Conservation (phyloP, 2,113 vertebrate species). For the Cephalopterus ornatus region DNA sequence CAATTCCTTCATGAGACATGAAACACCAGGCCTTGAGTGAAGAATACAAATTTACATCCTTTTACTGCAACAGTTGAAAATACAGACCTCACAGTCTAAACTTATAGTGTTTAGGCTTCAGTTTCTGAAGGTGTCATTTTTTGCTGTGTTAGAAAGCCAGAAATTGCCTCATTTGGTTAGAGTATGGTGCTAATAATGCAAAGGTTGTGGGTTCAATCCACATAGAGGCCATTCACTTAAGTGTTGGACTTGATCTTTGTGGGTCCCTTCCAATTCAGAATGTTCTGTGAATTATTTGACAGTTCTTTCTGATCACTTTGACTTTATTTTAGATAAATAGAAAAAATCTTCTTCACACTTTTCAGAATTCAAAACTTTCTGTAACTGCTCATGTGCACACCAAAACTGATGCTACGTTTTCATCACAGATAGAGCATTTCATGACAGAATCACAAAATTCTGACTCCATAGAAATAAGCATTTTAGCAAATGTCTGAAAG, state of each 20-base stretch:
- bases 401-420: neutral
- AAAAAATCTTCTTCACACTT: neutral
- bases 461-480: neutral
- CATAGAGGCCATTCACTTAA: neutral
- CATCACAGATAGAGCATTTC: neutral
- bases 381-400: neutral
- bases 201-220: neutral
- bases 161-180: neutral
- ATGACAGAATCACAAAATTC: neutral
- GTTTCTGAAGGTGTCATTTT: neutral
- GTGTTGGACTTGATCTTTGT: neutral
- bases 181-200: neutral
- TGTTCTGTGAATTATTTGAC: neutral
- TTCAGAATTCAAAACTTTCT: neutral
- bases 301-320: neutral
- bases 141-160: neutral
- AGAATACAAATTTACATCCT: neutral
- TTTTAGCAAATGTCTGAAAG: neutral
- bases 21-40: neutral
- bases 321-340: neutral
- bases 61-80: neutral
- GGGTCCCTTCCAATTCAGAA: neutral
- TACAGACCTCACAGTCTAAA: neutral
- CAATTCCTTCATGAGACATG: neutral
- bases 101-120: rapidly evolving